Base-by-base conservation (phyloP, 23 tunicate species). In the Ciona savignyi region DNA sequence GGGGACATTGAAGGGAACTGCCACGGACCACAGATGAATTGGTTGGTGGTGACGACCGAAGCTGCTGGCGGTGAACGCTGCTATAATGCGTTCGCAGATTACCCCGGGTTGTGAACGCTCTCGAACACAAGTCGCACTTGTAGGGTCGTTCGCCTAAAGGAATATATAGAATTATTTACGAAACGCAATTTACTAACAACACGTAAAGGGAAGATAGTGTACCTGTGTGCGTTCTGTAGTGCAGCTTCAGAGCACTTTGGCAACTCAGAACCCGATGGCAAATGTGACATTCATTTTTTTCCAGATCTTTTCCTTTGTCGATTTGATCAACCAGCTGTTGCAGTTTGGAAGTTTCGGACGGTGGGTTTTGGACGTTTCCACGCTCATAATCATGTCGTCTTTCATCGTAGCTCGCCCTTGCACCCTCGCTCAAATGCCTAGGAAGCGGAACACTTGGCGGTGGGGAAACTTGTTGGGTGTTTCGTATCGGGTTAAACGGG, bases 201-300 rank as follows among this genome's bases (percentile, higher is more conserved):
- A n/a, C n/a, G n/a, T n/a, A n/a, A n/a, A n/a, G n/a, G n/a, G n/a
- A n/a, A n/a, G n/a, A n/a, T n/a, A n/a, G n/a, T 20, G 61, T 60
- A 91, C 97, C 97, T 76, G 97, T 91, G 60, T 91, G 97, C 34
- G 97, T 91, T 34, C 97, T 62, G 80, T 80, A 91, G 49, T 91
- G 97, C 33, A 91, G 86, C 51, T 91, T 91, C 56, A 91, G 77
- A 22, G 97, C 97, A 35, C 97, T 91, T 71, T 84, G 91, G 65
- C 97, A 91, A 67, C 97, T 91, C 29, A 91, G 77, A 27, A 91
- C 66, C 66, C 87, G 79, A 68, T 77, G 84, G 64, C 97, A 91
- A 29, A 80, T 78, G 28, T 91, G 88, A 32, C 97, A 91, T 67
- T 91, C 88, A 48, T 91, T 91, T 30, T 91, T 91, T 51, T 84